phyloP scores from a whole-genome alignment of 2,113 vertebrate species.

The Thamnophis sirtalis region DNA sequence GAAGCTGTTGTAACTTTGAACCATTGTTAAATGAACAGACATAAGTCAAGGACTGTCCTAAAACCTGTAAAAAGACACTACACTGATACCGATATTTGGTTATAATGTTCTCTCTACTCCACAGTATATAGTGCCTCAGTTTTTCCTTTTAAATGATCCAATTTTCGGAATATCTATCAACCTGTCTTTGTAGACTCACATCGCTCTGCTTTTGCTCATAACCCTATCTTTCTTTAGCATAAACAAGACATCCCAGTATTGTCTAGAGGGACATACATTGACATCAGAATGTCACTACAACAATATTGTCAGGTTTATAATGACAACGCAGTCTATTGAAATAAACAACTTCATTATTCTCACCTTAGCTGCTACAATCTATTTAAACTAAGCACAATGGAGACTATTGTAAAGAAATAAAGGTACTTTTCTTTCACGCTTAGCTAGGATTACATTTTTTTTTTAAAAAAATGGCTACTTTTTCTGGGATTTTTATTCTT shows the following conservation, averaged over 20 bases:
- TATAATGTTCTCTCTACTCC: not conserved
- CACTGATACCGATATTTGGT: not conserved
- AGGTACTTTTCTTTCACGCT: not conserved
- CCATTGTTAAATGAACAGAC: not conserved
- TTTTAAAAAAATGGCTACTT: not conserved
- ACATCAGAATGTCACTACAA: slow-evolving; percentile 4
- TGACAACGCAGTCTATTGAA: slow-evolving; percentile 5
- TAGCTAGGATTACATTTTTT: not conserved
- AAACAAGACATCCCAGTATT: slow-evolving; percentile 2
- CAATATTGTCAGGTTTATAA: slow-evolving; percentile 18
- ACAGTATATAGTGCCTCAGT: not conserved
- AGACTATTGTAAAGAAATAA: not conserved
- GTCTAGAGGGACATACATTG: slow-evolving; percentile 4
- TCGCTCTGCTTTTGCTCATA: slow-evolving; percentile 19
- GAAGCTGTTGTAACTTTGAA: not conserved
- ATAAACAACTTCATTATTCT: slow-evolving; percentile 11
- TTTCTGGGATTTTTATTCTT: not conserved
- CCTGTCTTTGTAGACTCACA: not conserved
- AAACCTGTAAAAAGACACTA: not conserved
- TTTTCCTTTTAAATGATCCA: slow-evolving; percentile 13
- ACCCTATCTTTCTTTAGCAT: slow-evolving; percentile 9
- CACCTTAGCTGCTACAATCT: slow-evolving; percentile 3
- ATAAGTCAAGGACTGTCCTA: not conserved
- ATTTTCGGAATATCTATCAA: not conserved
- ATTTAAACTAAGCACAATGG: not conserved